phyloP scores from a whole-genome alignment of 2,797 vertebrate genomes.

The Tragelaphus eurycerus region DNA sequence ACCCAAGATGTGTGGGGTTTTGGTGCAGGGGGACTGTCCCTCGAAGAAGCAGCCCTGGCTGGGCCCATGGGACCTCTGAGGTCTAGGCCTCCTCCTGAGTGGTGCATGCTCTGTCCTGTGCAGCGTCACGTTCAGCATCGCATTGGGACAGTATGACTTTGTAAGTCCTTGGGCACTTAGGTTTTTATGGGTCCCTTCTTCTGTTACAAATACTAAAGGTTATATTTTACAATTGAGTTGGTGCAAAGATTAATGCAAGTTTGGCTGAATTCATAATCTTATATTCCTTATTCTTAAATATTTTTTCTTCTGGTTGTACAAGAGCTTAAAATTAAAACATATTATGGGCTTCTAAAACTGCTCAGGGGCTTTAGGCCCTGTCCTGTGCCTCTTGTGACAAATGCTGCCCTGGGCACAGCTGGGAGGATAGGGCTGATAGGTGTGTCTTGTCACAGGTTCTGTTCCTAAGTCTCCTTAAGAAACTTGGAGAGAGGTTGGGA shows the following conservation, averaged over 20 bases:
- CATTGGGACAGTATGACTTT: neutral
- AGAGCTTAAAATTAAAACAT: slow-evolving; percentile 1
- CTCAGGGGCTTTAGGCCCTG: neutral
- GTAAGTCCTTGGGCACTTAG: neutral
- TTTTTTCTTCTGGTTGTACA: neutral
- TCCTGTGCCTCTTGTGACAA: neutral
- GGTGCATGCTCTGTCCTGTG: neutral
- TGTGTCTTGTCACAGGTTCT: neutral
- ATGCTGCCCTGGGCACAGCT: neutral
- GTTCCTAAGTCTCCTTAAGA: neutral
- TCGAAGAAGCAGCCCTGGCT: neutral
- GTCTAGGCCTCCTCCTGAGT: neutral
- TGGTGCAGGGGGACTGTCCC: no score
- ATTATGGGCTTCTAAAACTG: neutral
- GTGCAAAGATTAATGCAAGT: neutral
- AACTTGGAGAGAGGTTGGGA: neutral
- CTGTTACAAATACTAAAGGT: neutral
- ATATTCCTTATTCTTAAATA: neutral
- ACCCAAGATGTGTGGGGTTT: neutral
- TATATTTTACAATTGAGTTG: neutral
- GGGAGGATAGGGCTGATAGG: neutral
- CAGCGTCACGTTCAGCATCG: neutral
- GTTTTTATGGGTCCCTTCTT: neutral
- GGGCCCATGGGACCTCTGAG: neutral
- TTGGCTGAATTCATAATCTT: neutral